phyloP scores from a whole-genome alignment of 2,888 invertebrate species.

The Iselma pallidipennis region DNA sequence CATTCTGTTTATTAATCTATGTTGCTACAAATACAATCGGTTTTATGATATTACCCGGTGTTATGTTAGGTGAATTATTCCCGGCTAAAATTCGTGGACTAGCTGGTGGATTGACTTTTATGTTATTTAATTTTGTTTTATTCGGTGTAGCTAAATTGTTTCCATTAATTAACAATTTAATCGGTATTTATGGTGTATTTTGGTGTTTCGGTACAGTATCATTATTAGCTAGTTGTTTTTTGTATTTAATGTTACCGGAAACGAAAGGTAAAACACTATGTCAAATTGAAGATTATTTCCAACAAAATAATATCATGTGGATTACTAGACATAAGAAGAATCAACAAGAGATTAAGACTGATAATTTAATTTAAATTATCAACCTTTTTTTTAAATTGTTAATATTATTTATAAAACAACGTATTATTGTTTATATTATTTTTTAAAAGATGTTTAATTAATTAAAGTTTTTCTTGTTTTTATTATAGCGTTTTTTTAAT shows the following conservation, averaged over 20 bases:
- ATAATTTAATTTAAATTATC: conserved; percentile 4
- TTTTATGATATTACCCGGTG: conserved; percentile 73
- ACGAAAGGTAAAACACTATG: conserved; percentile 72
- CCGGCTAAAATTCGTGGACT: conserved; percentile 75
- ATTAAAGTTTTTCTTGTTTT: no score
- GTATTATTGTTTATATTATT: conserved; percentile 4
- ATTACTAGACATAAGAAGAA: conserved; percentile 56
- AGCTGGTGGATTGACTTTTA: conserved; percentile 74
- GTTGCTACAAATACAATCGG: conserved; percentile 75
- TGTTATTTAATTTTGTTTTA: conserved; percentile 69
- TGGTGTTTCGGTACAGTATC: conserved; percentile 70
- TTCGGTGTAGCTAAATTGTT: conserved; percentile 74
- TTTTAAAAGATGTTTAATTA: no score
- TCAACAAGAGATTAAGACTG: conserved; percentile 26
- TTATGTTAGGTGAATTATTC: conserved; percentile 76
- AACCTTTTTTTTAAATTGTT: neutral
- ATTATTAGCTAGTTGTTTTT: conserved; percentile 64
- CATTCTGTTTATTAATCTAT: conserved; percentile 65
- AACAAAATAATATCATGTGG: conserved; percentile 68
- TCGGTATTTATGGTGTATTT: conserved; percentile 72
- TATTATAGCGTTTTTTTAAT: no score
- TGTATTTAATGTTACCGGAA: conserved; percentile 73
- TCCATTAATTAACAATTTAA: conserved; percentile 62
- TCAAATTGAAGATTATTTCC: conserved; percentile 80
- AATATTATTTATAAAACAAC: conserved; percentile 8